Base-by-base conservation (phyloP, 2,888 invertebrate species). In the Melanophora roralis region DNA sequence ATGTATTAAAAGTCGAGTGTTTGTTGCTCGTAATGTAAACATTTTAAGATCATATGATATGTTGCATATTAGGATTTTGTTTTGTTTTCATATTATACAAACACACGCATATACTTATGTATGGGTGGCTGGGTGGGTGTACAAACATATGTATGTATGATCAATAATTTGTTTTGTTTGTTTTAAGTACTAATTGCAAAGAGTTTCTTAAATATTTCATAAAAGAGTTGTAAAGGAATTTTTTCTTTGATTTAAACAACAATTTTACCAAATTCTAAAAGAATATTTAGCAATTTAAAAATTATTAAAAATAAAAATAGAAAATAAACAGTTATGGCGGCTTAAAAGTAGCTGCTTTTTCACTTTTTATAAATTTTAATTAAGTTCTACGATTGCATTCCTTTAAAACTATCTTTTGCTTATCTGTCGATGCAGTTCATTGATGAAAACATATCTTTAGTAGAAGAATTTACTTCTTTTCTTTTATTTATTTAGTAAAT, bases 11-110 rank as follows among this genome's bases (percentile, higher is more conserved):
- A 68, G 45, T 57, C 47, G 40, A 57, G 34, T 64, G 34, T 34
- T 21, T 14, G 36, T n/a, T 21, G 4, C 4, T 45, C 40, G 21
- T 59, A 47, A 34, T 78, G 55, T 68, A 65, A 59, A 69, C 49
- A 57, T 76, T 69, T n/a, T 57, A 27, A 59, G 43, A 69, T 71
- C 32, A 47, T 53, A 57, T 60, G 60, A 68, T 62, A 40, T 62
- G 71, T 43, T 72, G 47, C 55, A 67, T 62, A 71, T 77, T 62
- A 49, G 23, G 1, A 16, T 11, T 14, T 55, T 21, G 32, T 9
- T 32, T 45, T n/a, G n/a, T n/a, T n/a, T n/a, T n/a, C n/a, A n/a
- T n/a, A n/a, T n/a, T n/a, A n/a, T n/a, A n/a, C n/a, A n/a, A n/a
- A n/a, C n/a, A n/a, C n/a, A n/a, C n/a, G n/a, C n/a, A n/a, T n/a